Evolutionary conservation across 2,113 vertebrate genomes (phyloP), one percentile per base, ranked within the genome.

Genomic region (Menidia beryllina): DNA sequence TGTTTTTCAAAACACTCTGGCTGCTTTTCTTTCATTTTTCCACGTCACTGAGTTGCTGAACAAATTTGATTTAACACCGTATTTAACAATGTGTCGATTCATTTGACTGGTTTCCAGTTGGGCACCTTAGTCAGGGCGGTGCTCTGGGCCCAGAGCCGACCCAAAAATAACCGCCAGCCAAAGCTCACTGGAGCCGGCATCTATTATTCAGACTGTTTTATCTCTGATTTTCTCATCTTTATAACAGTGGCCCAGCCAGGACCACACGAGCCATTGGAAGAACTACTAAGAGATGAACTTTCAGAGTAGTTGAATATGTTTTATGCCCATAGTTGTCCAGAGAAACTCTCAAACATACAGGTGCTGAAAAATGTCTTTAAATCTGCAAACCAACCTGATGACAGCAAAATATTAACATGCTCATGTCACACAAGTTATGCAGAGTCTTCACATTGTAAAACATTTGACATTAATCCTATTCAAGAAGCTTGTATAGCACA

Each of bases 191-290:
- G 75, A 82, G 75, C 71, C 55, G 41, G 65, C 63, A 91, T 91
- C 51, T 50, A 88, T 89, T 88, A 91, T 91, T 91, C 72, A 92
- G 64, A 80, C 56, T 43, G 39, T 34, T 43, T 24, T 27, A 30
- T 75, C 72, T 77, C 11, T 23, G 49, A 45, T 26, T 58, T 41
- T 70, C 30, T 67, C 56, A 45, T 71, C 53, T 54, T 47, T 75
- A 59, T 64, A 61, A 81, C 83, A 62, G 58, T 72, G 27, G 26
- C 47, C 3, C n/a, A n/a, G 30, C 60, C 43, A 61, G 43, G 24
- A 66, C 19, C 75, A 41, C 45, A 48, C 24, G 43, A 60, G 63
- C 69, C 69, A 8, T 23, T 2, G 20, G 59, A 69, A 23, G 53
- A 30, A 69, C 62, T 38, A 12, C 10, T 72, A 39, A 72, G n/a